A percentile compares a stretch with the other conserved stretches of the same genome.
Conservation (phyloP, 2,113 vertebrate species). For the Prunella fulvescens region DNA sequence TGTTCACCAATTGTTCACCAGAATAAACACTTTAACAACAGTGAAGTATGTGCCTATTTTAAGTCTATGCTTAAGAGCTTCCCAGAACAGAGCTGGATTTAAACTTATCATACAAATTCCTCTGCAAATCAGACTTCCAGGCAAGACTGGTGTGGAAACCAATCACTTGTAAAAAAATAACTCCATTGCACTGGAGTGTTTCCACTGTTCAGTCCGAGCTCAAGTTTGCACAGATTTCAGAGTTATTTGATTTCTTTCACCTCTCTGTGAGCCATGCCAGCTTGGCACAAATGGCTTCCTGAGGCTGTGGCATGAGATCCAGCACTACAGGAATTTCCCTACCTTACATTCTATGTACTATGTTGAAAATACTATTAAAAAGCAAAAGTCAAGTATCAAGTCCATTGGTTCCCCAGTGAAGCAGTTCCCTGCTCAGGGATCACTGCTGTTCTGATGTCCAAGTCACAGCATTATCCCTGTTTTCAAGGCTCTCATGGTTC, state of each 20-base stretch:
- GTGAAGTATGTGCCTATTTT: neutral
- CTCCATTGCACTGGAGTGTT: neutral
- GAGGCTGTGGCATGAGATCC: neutral
- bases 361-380: slow-evolving; percentile 6
- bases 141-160: neutral
- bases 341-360: neutral
- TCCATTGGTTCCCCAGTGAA: neutral
- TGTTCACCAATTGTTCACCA: neutral
- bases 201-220: neutral
- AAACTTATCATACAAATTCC: slow-evolving; percentile 10
- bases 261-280: neutral
- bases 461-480: fast-evolving
- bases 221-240: neutral
- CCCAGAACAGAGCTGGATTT: slow-evolving; percentile 21
- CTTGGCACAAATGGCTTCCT: neutral
- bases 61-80: slow-evolving; percentile 18
- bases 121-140: slow-evolving; percentile 5
- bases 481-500: neutral
- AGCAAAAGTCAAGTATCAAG: neutral
- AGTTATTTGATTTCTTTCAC: neutral
- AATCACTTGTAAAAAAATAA: neutral
- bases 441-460: fast-evolving
- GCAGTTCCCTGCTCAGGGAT: neutral
- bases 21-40: neutral
- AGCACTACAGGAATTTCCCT: neutral